Evolutionary conservation across 2,113 vertebrate species (phyloP).

Genomic region (Stegastes partitus): DNA sequence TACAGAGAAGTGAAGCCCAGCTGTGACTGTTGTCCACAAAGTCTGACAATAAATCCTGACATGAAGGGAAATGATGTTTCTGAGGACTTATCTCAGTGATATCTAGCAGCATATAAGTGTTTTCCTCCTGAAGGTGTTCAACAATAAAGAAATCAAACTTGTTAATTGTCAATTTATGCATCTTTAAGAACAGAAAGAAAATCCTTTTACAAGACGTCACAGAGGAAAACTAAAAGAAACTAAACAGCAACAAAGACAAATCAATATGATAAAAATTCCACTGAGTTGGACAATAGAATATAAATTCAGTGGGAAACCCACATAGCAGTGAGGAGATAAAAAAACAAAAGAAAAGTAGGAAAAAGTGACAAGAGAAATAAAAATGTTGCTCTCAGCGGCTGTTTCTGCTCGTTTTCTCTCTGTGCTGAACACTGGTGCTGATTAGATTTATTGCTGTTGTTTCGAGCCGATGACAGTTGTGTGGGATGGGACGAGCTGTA

Average conservation of each 20-base stretch:
- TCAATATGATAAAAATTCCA: constrained; percentile 20
- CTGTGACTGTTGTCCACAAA: too few relatives aligned
- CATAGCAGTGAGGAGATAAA: constrained; percentile 32
- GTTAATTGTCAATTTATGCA: too few relatives aligned
- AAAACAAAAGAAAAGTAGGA: too few relatives aligned
- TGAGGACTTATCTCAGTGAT: too few relatives aligned
- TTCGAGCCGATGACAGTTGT: constrained; percentile 16
- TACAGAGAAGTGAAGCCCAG: too few relatives aligned
- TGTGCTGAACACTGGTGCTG: constrained; percentile 5
- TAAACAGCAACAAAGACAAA: constrained; percentile 12
- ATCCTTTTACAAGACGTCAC: not conserved
- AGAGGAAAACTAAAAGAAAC: not conserved
- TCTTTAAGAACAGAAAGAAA: too few relatives aligned
- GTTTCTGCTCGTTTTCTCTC: constrained; percentile 19
- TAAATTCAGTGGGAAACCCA: constrained; percentile 18
- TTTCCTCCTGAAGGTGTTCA: too few relatives aligned
- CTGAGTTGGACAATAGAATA: not conserved
- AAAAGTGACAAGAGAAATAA: constrained; percentile 52
- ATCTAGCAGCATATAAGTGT: too few relatives aligned
- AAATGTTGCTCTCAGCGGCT: constrained; percentile 31
- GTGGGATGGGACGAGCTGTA: constrained; percentile 47
- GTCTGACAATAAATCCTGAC: too few relatives aligned
- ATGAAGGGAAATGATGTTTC: too few relatives aligned
- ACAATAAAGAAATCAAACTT: too few relatives aligned
- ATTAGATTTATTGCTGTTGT: constrained; percentile 53